Conservation (phyloP, 2,888 invertebrate genomes). For the Lydus trimaculatus region DNA sequence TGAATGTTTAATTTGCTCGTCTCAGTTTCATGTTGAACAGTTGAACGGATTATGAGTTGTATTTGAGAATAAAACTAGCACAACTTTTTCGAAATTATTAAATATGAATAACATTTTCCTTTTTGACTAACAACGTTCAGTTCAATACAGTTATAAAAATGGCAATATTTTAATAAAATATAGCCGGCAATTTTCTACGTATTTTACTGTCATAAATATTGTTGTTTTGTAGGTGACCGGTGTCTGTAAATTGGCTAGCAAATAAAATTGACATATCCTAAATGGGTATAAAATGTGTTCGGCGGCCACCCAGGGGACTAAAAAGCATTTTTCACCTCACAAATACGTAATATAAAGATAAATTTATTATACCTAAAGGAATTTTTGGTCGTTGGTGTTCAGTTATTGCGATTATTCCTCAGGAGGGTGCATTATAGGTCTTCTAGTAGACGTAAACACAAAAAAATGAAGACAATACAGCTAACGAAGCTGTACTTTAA, state of each 20-base stretch:
- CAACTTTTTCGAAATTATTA: not conserved
- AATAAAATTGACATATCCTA: slow-evolving; percentile 9
- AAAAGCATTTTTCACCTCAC: slow-evolving; percentile 18
- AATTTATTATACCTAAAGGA: slow-evolving; percentile 16
- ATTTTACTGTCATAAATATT: not conserved
- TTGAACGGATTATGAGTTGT: not conserved
- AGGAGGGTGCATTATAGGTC: slow-evolving; percentile 3
- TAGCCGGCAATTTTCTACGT: not conserved
- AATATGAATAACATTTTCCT: not conserved
- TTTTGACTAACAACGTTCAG: not conserved
- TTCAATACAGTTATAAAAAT: not conserved
- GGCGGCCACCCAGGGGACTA: not conserved
- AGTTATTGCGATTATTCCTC: slow-evolving; percentile 17
- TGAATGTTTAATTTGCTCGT: not conserved
- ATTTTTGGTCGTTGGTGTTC: slow-evolving; percentile 15
- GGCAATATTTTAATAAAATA: not conserved
- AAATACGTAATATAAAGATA: slow-evolving; percentile 21
- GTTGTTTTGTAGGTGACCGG: not conserved
- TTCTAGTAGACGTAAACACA: not conserved
- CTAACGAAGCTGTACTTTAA: not conserved
- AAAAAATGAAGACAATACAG: not conserved
- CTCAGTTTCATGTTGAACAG: not conserved
- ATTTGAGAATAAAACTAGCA: not conserved
- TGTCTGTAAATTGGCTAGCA: slow-evolving; percentile 2
- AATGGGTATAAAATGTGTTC: slow-evolving; percentile 6